Percentiles rank a stretch among this genome's conserved stretches.
phyloP scores from a whole-genome alignment of 2,888 invertebrate species.

The Scelioninae gen. 1 region DNA sequence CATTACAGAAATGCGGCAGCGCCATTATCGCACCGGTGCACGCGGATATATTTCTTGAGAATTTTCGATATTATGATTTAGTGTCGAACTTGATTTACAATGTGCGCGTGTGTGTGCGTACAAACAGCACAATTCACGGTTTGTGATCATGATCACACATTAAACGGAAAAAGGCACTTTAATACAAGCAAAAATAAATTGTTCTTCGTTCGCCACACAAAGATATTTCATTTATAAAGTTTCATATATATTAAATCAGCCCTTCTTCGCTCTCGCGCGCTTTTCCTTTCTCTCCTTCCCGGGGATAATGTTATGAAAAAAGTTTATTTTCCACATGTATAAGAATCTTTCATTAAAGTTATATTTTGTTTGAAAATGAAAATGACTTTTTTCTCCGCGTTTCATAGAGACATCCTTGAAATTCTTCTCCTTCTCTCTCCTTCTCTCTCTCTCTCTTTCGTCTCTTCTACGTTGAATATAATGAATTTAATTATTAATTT shows the following conservation, averaged over 20 bases:
- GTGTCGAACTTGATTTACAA: constrained; percentile 54
- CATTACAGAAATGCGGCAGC: constrained; percentile 77
- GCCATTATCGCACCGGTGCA: constrained; percentile 59
- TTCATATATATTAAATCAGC: constrained; percentile 59
- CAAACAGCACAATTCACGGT: constrained; percentile 60
- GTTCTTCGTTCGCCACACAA: constrained; percentile 51
- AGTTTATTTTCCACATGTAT: constrained; percentile 66
- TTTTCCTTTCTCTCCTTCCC: constrained; percentile 33
- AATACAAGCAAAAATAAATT: constrained; percentile 46
- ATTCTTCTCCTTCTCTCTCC: constrained; percentile 40
- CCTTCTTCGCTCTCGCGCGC: constrained; percentile 23
- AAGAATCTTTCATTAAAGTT: constrained; percentile 68
- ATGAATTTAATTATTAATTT: constrained; percentile 70
- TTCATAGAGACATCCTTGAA: constrained; percentile 65
- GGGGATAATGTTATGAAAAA: constrained; percentile 65
- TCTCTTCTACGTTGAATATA: constrained; percentile 55
- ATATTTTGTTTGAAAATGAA: constrained; percentile 66
- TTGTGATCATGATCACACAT: constrained; percentile 55
- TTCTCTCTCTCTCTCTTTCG: constrained; percentile 27
- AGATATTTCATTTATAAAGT: constrained; percentile 65
- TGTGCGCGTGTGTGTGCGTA: constrained; percentile 29
- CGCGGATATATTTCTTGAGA: constrained; percentile 61
- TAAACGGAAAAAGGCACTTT: constrained; percentile 49
- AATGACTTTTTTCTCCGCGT: constrained; percentile 54
- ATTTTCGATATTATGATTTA: constrained; percentile 68